Percentiles rank a stretch among this genome's conserved stretches.
Conservation (phyloP, 2,888 invertebrate genomes). For the Sminthurides aquaticus region DNA sequence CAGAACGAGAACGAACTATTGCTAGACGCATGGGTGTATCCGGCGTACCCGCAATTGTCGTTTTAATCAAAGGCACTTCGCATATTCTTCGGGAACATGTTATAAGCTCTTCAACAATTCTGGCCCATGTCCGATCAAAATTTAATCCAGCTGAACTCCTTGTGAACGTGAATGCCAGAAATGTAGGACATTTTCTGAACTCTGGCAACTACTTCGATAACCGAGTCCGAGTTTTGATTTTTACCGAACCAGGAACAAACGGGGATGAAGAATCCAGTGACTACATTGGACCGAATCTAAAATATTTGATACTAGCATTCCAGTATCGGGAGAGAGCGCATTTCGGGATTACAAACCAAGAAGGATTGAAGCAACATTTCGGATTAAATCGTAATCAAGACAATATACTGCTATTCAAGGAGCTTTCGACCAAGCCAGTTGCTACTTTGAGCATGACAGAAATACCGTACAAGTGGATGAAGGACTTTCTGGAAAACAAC, state of each 20-base stretch:
- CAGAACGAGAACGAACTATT: slow-evolving; percentile 69
- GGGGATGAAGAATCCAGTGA: slow-evolving; percentile 50
- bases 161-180: slow-evolving; percentile 60
- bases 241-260: slow-evolving; percentile 49
- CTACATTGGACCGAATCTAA: slow-evolving; percentile 56
- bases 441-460: slow-evolving; percentile 84
- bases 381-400: slow-evolving; percentile 56
- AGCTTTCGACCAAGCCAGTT: slow-evolving; percentile 67
- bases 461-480: slow-evolving; percentile 77
- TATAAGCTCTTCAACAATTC: slow-evolving; percentile 53
- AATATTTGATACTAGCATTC: slow-evolving; percentile 82
- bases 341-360: slow-evolving; percentile 57
- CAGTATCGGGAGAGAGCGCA: slow-evolving; percentile 76
- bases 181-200: slow-evolving; percentile 60
- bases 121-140: slow-evolving; percentile 71
- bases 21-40: slow-evolving; percentile 71
- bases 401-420: slow-evolving; percentile 81
- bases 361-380: slow-evolving; percentile 50
- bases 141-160: slow-evolving; percentile 72
- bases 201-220: slow-evolving; percentile 87
- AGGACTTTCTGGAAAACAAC: slow-evolving; percentile 80
- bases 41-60: slow-evolving; percentile 70
- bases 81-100: slow-evolving; percentile 77
- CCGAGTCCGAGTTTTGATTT: slow-evolving; percentile 78
- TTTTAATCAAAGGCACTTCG: slow-evolving; percentile 74